These are phyloP conservation scores for Heliconius cydno DNA, from an alignment of 2,888 invertebrate species.

Conservation along the genomic window DNA sequence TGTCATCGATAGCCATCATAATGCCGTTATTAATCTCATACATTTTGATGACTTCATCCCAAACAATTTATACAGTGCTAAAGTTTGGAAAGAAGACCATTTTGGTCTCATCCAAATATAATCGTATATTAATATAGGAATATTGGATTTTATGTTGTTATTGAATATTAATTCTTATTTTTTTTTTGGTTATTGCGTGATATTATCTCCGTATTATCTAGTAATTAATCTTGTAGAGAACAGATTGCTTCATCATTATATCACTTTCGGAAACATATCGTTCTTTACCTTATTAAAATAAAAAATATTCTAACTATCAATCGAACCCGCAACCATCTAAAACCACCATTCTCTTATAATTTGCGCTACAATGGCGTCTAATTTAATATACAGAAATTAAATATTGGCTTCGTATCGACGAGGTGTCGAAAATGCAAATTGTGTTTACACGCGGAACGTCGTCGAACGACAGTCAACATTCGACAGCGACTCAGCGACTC, in stretches of 20 bases:
- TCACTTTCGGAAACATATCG: not conserved
- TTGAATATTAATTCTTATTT: not conserved
- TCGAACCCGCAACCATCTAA: not conserved
- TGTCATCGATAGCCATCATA: slow-evolving; percentile 49
- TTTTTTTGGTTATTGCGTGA: not conserved
- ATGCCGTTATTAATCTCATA: slow-evolving; percentile 53
- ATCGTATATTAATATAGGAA: not conserved
- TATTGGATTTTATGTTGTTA: not conserved
- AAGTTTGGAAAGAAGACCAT: slow-evolving; percentile 40
- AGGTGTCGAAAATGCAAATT: slow-evolving; percentile 61
- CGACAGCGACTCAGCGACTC: slow-evolving; percentile 42
- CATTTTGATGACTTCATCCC: slow-evolving; percentile 52
- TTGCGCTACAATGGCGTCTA: slow-evolving; percentile 11
- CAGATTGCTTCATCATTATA: too few species aligned
- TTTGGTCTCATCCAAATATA: slow-evolving; percentile 37
- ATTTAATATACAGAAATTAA: slow-evolving; percentile 51
- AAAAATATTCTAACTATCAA: not conserved
- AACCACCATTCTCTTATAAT: not conserved
- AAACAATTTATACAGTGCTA: slow-evolving; percentile 51
- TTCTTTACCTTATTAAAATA: not conserved
- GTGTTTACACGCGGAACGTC: slow-evolving; percentile 58
- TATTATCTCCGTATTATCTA: too few species aligned
- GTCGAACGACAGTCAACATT: slow-evolving; percentile 59
- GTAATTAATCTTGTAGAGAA: not conserved
- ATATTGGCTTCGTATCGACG: slow-evolving; percentile 58